Conservation (phyloP, 2,113 vertebrate genomes). For the Hemiprocne comata region DNA sequence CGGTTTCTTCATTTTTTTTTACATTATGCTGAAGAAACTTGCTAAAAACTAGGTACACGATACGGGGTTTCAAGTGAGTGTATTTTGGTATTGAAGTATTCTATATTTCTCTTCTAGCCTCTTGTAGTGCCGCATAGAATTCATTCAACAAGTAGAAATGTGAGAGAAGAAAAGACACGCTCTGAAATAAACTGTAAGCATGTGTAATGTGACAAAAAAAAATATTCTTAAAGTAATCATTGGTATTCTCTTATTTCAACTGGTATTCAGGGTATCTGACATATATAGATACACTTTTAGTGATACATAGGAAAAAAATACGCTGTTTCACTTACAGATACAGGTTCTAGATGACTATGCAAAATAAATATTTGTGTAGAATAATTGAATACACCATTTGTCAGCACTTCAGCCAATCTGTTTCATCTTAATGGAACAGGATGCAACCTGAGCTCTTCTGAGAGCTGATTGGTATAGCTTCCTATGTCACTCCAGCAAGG, state of each 20-base stretch:
- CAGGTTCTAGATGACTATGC: background rate
- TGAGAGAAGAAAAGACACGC: conserved; percentile 95
- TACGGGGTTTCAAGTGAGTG: background rate
- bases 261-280: background rate
- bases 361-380: background rate
- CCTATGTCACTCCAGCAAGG: background rate
- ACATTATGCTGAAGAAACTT: background rate
- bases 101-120: conserved; percentile 81
- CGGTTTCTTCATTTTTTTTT: background rate
- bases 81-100: background rate
- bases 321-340: background rate
- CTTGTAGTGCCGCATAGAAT: conserved; percentile 95
- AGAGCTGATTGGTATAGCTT: background rate
- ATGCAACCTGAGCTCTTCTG: background rate
- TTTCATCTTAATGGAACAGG: background rate
- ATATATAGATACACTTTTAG: background rate
- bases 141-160: conserved; percentile 92
- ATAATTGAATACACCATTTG: background rate
- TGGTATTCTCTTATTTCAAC: background rate
- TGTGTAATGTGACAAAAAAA: background rate
- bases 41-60: background rate
- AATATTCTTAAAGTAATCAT: background rate
- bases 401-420: background rate
- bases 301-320: background rate
- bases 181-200: conserved; percentile 98